These are phyloP conservation scores for Oscheius sp. DNA, from an alignment of 2,888 invertebrate species.

Conservation along the genomic window DNA sequence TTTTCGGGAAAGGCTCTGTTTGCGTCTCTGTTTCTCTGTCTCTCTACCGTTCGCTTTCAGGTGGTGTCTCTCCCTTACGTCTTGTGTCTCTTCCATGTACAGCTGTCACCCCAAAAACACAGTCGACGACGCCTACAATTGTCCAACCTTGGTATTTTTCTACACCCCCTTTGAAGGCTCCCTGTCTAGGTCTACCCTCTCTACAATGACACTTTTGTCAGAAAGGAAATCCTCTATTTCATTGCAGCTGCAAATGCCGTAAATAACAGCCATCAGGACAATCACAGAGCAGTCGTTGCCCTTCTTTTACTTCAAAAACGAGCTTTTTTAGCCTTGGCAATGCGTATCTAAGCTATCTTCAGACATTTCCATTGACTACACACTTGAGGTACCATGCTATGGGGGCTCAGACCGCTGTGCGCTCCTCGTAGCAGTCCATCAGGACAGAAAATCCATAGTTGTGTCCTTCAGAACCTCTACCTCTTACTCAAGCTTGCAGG, in stretches of 20 bases:
- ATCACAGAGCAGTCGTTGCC: background rate
- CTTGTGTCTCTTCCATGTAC: slow-evolving; percentile 6
- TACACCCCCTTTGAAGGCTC: background rate
- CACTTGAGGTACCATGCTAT: background rate
- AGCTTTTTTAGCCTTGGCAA: background rate
- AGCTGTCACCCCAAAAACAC: slow-evolving; percentile 12
- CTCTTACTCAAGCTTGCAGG: background rate
- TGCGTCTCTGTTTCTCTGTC: no score
- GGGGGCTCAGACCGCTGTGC: slow-evolving; percentile 18
- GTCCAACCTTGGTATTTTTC: slow-evolving; percentile 5
- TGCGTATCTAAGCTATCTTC: background rate
- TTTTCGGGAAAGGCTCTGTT: no score
- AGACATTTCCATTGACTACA: background rate
- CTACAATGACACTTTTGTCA: slow-evolving; percentile 18
- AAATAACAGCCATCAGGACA: slow-evolving; percentile 16
- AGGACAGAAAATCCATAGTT: slow-evolving; percentile 1
- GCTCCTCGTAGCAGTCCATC: slow-evolving; percentile 4
- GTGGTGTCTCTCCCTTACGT: slow-evolving; percentile 2
- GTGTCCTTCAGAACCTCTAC: slow-evolving; percentile 5
- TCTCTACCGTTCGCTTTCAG: background rate
- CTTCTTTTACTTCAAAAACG: no score
- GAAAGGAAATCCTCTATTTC: slow-evolving; percentile 9
- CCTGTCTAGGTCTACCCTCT: background rate
- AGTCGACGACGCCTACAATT: slow-evolving; percentile 19
- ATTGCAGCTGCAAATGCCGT: slow-evolving; percentile 22